phyloP scores from a whole-genome alignment of 2,113 vertebrate genomes.

The Ophiodon elongatus region DNA sequence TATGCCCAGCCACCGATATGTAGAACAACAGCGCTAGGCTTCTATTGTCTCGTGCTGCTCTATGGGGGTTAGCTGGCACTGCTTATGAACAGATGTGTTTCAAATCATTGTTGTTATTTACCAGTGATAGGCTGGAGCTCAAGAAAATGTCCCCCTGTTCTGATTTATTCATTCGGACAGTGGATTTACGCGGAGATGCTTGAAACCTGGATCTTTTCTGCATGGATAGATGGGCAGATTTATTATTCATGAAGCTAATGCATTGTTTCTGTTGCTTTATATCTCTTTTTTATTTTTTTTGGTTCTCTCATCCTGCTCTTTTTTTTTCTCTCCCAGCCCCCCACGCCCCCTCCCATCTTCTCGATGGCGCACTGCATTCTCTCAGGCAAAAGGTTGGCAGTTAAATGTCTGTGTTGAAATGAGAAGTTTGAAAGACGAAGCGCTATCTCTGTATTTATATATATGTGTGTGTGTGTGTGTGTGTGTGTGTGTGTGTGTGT shows the following conservation, averaged over 20 bases:
- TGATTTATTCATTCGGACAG: constrained; percentile 82
- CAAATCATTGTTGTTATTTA: constrained; percentile 81
- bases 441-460: constrained; percentile 74
- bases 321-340: not conserved
- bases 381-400: constrained; percentile 83
- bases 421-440: constrained; percentile 87
- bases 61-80: constrained; percentile 69
- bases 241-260: constrained; percentile 87
- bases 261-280: constrained; percentile 87
- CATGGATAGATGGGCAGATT: constrained; percentile 75
- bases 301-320: constrained; percentile 56
- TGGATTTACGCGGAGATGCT: constrained; percentile 76
- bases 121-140: constrained; percentile 70
- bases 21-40: constrained; percentile 64
- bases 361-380: constrained; percentile 68
- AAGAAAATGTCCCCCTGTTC: constrained; percentile 73
- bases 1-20: constrained; percentile 68
- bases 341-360: constrained; percentile 11
- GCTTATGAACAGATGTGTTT: constrained; percentile 73
- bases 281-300: constrained; percentile 77
- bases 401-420: constrained; percentile 85
- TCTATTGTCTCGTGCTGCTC: constrained; percentile 71
- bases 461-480: constrained; percentile 15
- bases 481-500: constrained; percentile 46
- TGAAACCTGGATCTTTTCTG: constrained; percentile 74